Conservation (phyloP, 2,113 vertebrate species). For the Caranx melampygus region DNA sequence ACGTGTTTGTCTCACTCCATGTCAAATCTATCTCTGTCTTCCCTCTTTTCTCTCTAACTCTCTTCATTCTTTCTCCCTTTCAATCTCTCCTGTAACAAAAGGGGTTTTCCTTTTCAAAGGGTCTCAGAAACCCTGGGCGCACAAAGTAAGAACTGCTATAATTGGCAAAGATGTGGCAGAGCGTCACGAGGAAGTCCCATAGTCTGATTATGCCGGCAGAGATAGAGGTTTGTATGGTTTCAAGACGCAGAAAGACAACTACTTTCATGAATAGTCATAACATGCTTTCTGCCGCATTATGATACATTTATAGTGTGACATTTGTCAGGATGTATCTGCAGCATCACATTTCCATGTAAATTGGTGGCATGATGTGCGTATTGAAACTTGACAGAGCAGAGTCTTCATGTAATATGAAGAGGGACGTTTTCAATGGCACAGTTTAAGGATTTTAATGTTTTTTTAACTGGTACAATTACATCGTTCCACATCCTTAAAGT, state of each 20-base stretch:
- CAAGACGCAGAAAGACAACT: slow-evolving; percentile 7
- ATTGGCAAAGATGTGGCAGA: slow-evolving; percentile 52
- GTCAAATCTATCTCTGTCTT: not conserved
- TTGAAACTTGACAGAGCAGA: slow-evolving; percentile 47
- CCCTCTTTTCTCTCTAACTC: slow-evolving; percentile 15
- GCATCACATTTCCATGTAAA: slow-evolving; percentile 62
- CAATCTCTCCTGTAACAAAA: slow-evolving; percentile 44
- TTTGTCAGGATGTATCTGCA: slow-evolving; percentile 50
- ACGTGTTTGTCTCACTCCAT: slow-evolving; percentile 7
- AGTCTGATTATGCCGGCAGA: slow-evolving; percentile 56
- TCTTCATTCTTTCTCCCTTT: not conserved
- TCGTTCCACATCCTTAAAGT: not conserved
- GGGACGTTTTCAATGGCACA: slow-evolving; percentile 16
- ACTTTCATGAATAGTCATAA: slow-evolving; percentile 48
- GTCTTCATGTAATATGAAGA: slow-evolving; percentile 23
- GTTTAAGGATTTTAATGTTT: slow-evolving; percentile 13
- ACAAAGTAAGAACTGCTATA: slow-evolving; percentile 55
- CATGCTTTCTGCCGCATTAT: slow-evolving; percentile 34
- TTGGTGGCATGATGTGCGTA: slow-evolving; percentile 48
- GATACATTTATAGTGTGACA: slow-evolving; percentile 44
- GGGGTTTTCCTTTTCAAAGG: slow-evolving; percentile 57
- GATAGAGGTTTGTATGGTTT: slow-evolving; percentile 36
- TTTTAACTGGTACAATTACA: not conserved
- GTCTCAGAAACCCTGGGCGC: slow-evolving; percentile 54
- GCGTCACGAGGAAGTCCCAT: slow-evolving; percentile 43